Conservation (phyloP, 2,797 vertebrate genomes). For the Pseudomugil tenellus region DNA sequence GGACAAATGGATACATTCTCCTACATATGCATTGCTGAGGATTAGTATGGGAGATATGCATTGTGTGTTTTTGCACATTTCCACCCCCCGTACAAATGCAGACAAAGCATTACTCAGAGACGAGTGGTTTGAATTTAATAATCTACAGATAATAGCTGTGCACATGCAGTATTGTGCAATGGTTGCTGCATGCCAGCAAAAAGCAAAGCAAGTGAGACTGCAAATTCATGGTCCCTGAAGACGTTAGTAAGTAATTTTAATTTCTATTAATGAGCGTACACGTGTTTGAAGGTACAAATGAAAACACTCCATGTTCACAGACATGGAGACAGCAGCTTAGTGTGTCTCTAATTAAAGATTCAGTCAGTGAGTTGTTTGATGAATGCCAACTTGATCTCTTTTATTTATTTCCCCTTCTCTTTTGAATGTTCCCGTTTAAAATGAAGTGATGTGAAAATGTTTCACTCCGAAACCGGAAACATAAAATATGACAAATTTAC, state of each 20-base stretch:
- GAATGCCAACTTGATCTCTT: background rate
- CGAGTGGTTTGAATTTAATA: conserved; percentile 65
- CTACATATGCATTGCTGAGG: conserved; percentile 48
- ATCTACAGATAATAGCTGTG: conserved; percentile 59
- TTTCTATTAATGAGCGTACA: conserved; percentile 54
- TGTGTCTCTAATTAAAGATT: conserved; percentile 11
- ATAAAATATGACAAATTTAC: background rate
- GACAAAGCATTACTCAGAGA: conserved; percentile 71
- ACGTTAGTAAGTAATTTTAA: conserved; percentile 60
- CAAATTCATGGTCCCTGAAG: conserved; percentile 45
- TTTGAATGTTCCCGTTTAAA: background rate
- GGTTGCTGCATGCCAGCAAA: conserved; percentile 22
- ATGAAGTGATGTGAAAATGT: background rate
- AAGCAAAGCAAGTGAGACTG: conserved; percentile 27
- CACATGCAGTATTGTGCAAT: conserved; percentile 25
- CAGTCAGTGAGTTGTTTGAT: conserved; percentile 7
- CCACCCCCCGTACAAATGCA: conserved; percentile 55
- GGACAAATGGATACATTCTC: conserved; percentile 57
- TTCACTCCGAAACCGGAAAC: background rate
- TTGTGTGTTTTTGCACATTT: conserved; percentile 53
- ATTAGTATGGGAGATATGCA: conserved; percentile 65
- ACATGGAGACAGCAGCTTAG: background rate
- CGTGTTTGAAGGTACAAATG: conserved; percentile 32
- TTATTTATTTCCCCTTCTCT: background rate
- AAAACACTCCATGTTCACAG: conserved; percentile 8